Base-by-base conservation (phyloP, 92 coral and sea anemone genomes). In the Galaxea fascicularis region DNA sequence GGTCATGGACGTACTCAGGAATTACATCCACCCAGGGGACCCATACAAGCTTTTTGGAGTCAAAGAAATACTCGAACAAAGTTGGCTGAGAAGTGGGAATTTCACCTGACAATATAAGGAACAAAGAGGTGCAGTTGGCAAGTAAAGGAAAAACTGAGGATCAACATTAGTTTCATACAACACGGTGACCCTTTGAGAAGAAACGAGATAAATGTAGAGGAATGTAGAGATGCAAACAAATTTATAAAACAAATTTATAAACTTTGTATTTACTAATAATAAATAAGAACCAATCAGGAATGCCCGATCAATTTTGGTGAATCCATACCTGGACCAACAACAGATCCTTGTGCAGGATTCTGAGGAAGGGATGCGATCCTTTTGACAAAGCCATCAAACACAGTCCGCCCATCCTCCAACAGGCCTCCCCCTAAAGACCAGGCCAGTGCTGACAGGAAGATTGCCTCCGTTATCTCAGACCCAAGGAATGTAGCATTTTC, bases 391-490 rank as follows among this genome's bases (percentile, higher is more conserved):
- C 86, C 93, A 77, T 96, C 99, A 70, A 92, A 96, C 44, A 93
- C 94, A 15, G 85, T 89, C 72, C 99, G 92, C 25, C 95, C 99
- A 15, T 88, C 98, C 83, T 96, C 97, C 75, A 94, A 85, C 27
- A 96, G 89, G 67, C 98, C 98, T 12, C 97, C 99, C 16, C 99
- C 99, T 28, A 91, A 65, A 5, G 99, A 96, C 99, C 99, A 96
- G 24, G 95, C 94, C 80, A 96, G 86, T 6, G 99, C 79, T 0
- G 99, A 87, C 29, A 96, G 76, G 74, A 96, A 96, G 4, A 96
- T 70, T 1, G 98, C 97, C 81, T 96, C 99, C 2, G 98, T 95
- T 58, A 89, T 82, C 22, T 96, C 99, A 14, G 98, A 85, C 26
- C 95, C 97, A 39, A 96, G 90, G 71, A 87, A 91, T 69, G 44